phyloP scores from a whole-genome alignment of 2,888 invertebrate genomes.

The Cataglyphis rosenhaueri region DNA sequence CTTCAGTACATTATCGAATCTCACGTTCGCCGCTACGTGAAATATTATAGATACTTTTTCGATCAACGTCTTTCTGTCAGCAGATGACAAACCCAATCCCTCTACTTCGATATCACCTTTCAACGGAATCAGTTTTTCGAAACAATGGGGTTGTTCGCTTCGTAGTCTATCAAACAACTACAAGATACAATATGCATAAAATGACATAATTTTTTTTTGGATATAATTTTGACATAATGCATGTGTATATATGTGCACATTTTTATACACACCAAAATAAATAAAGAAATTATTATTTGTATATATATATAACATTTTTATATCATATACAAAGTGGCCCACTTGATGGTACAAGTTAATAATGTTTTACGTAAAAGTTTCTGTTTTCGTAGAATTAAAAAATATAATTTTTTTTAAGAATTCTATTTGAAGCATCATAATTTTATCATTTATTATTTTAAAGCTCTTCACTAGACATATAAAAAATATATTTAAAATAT shows the following conservation, averaged over 20 bases:
- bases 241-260: not conserved
- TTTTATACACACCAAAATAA: not conserved
- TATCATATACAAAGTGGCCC: not conserved
- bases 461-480: not conserved
- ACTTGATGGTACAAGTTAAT: no score
- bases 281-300: no score
- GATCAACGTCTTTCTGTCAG: conserved; percentile 85
- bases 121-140: conserved; percentile 89
- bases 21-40: conserved; percentile 88
- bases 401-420: no score
- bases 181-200: not conserved
- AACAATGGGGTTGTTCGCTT: conserved; percentile 86
- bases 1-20: conserved; percentile 92
- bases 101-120: conserved; percentile 88
- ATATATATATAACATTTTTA: not conserved
- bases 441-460: not conserved
- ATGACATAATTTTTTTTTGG: not conserved
- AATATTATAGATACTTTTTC: conserved; percentile 88
- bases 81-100: conserved; percentile 86
- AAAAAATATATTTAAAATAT: not conserved
- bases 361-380: no score
- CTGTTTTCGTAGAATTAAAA: no score
- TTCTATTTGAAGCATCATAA: no score
- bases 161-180: conserved; percentile 89
- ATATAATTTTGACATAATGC: not conserved